Evolutionary conservation across 2,888 invertebrate genomes (phyloP).

Genomic region (Pediacus dermestoides): DNA sequence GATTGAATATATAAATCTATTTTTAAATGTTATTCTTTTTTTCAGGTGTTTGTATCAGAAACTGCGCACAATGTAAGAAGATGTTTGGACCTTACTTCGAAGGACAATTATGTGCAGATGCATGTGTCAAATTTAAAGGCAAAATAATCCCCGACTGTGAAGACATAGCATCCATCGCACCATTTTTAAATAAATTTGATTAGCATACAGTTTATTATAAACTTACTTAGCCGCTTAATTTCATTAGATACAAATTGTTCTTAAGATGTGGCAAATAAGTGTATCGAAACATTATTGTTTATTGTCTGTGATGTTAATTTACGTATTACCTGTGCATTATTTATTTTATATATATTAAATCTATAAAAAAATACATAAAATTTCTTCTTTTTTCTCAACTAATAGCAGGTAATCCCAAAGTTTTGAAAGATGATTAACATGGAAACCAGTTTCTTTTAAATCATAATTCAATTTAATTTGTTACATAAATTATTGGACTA

Average conservation of each 20-base stretch:
- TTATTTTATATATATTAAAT: too few relatives aligned
- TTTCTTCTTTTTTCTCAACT: too few relatives aligned
- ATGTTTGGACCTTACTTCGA: slow-evolving; percentile 85
- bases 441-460: too few relatives aligned
- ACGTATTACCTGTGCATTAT: too few relatives aligned
- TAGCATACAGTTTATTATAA: slow-evolving; percentile 15
- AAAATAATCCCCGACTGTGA: slow-evolving; percentile 84
- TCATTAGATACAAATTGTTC: too few relatives aligned
- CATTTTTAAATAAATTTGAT: slow-evolving; percentile 66
- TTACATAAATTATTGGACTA: slow-evolving; percentile 10
- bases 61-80: slow-evolving; percentile 86
- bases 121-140: slow-evolving; percentile 78
- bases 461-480: neutral
- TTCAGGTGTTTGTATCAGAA: slow-evolving; percentile 71
- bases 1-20: slow-evolving; percentile 8
- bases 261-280: too few relatives aligned
- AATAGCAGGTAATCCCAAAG: too few relatives aligned
- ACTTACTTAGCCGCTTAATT: neutral
- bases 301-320: slow-evolving; percentile 16
- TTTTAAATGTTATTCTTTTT: slow-evolving; percentile 20
- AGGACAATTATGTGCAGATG: slow-evolving; percentile 79
- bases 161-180: slow-evolving; percentile 74
- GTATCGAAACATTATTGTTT: too few relatives aligned
- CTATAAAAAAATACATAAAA: too few relatives aligned
- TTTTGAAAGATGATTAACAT: too few relatives aligned